Evolutionary conservation across 2,888 invertebrate genomes (phyloP), one percentile per base, ranked within the genome.

Genomic region (Caenorhabditis panamensis): DNA sequence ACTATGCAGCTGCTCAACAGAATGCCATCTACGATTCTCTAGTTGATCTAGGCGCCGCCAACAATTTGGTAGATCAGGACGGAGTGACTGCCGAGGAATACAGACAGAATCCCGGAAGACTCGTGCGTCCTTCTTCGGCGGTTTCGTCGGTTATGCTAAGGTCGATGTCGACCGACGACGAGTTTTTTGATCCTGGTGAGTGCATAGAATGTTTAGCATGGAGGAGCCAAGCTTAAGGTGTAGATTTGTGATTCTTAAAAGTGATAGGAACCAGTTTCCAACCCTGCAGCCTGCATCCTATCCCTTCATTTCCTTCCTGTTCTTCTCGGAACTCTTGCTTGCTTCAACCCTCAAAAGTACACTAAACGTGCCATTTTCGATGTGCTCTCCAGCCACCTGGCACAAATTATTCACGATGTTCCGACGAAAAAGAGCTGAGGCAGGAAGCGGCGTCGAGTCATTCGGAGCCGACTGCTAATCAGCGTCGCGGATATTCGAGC

Each of bases 21-120:
- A 90, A 90, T 75, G 90, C 90, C 58, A 90, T 90, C 54, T 90
- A 90, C 82, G 90, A 90, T 63, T 90, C 90, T 20, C 76, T 90
- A 41, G 85, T 89, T 22, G 90, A 90, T 56, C 71, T 86, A 37
- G 90, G 90, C 11, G 89, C 90, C 2, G 68, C 86, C 26, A 80
- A 82, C 31, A 75, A 87, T 44, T 59, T 90, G n/a, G 59, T 64
- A 9, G 90, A 90, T 82, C 85, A 88, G 89, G 88, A 88, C 59
- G 90, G 90, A 13, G 79, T 86, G 64, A 84, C 88, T 16, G 86
- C 90, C 1, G 84, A 82, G 51, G 83, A 79, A 44, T 86, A 86
- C 63, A 82, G 87, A 18, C 73, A 81, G 61, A 62, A 73, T 58
- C 89, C 89, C 37, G 84, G 82, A 18, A 82, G 85, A 53, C 64